phyloP scores from a whole-genome alignment of 2,113 vertebrate species.

The Cyanistes caeruleus region DNA sequence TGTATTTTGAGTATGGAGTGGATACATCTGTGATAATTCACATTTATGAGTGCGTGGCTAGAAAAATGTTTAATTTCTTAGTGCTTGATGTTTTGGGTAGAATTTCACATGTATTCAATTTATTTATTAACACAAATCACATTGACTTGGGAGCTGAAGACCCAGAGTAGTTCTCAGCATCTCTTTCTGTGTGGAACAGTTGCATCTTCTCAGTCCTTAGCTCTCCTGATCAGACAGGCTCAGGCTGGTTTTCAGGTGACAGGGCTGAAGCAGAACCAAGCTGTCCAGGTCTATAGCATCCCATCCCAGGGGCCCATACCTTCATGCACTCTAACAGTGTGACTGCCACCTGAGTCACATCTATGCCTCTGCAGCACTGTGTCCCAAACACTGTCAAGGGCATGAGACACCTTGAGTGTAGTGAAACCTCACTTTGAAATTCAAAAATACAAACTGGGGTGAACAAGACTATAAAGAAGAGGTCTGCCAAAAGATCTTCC shows the following conservation, averaged over 20 bases:
- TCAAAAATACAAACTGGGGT: background rate
- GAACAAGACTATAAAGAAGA: background rate
- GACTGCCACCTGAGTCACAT: background rate
- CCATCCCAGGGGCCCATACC: background rate
- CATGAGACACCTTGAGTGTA: background rate
- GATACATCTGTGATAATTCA: background rate
- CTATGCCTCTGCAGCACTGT: background rate
- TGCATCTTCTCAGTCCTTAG: background rate
- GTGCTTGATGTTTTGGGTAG: background rate
- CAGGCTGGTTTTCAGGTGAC: background rate
- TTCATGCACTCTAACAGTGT: background rate
- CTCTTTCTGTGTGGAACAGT: background rate
- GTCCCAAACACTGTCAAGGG: background rate
- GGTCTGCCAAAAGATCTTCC: background rate
- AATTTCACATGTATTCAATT: background rate
- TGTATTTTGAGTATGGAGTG: background rate
- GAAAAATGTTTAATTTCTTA: background rate
- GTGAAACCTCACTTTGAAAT: background rate
- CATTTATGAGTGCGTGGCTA: background rate
- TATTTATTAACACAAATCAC: background rate
- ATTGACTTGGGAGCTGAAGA: background rate
- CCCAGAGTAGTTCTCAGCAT: background rate
- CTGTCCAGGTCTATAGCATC: background rate
- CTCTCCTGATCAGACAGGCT: background rate
- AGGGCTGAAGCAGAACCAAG: background rate